A percentile compares a stretch with the other conserved stretches of the same genome.
Conservation (phyloP, 1,140 invertebrate species). For the Eubasilissa regina region DNA sequence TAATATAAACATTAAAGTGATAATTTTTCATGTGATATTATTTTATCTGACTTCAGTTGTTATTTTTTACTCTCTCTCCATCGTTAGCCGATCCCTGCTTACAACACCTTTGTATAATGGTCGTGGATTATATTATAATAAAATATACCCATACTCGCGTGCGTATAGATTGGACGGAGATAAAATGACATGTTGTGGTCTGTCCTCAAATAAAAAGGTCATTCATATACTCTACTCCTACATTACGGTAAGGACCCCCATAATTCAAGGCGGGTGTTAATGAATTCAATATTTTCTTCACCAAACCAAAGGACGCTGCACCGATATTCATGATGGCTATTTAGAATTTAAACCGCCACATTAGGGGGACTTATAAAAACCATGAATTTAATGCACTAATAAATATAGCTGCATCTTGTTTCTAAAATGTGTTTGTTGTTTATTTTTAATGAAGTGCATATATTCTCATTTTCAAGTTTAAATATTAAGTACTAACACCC, state of each 20-base stretch:
- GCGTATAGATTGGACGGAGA: conserved; percentile 57
- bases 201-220: conserved; percentile 56
- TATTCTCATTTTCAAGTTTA: too few relatives aligned
- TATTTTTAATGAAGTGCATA: not conserved
- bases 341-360: conserved; percentile 49
- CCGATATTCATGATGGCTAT: conserved; percentile 46
- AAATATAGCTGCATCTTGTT: not conserved
- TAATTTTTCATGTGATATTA: too few relatives aligned
- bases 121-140: conserved; percentile 59
- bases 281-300: conserved; percentile 50
- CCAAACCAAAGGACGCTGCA: conserved; percentile 36
- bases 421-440: not conserved
- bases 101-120: conserved; percentile 53
- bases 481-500: too few relatives aligned
- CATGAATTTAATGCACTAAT: conserved; percentile 27
- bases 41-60: too few relatives aligned
- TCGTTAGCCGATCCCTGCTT: conserved; percentile 23
- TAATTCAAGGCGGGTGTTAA: conserved; percentile 56
- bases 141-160: conserved; percentile 57
- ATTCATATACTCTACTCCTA: conserved; percentile 56
- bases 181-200: conserved; percentile 55
- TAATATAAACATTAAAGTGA: too few relatives aligned
- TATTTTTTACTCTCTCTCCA: not conserved
- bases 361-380: conserved; percentile 30
- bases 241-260: conserved; percentile 51